Base-by-base conservation (phyloP, 2,888 invertebrate species). In the Microctonus hyperodae region DNA sequence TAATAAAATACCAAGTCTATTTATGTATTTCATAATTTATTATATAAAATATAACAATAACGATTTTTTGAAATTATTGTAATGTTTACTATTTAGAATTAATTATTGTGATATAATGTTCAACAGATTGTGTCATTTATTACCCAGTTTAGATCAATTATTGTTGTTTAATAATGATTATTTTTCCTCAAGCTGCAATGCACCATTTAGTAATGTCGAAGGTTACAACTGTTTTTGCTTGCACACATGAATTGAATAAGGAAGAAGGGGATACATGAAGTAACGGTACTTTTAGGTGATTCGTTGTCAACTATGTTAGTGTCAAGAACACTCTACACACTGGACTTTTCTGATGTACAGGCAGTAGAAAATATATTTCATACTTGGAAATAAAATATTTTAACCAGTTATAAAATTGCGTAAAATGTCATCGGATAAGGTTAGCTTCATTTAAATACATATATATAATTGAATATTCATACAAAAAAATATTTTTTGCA, bases 261-360 rank as follows among this genome's bases (percentile, higher is more conserved):
- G 37, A 44, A n/a, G n/a, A 59, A 64, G 37, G 67, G 58, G 64
- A 51, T 33, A 57, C 22, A 33, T 22, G 22, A 28, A 25, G 13
- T 51, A 78, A 78, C 77, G 78, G 78, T 78, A 78, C 76, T 76
- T 76, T 73, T 65, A 59, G 68, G 56, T 28, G 37, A 31, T 53
- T 28, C 31, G 25, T n/a, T 33, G 33, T 33, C 25, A 25, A 33
- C 20, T 33, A 55, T 33, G 31, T 25, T 3, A 31, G 31, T 55
- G 44, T 16, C 44, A 44, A 44, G 44, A 44, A n/a, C 16, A 44
- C 6, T n/a, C n/a, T n/a, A n/a, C n/a, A n/a, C 4, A 40, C 44
- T 44, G 16, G 16, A 20, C 16, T 16, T 44, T 20, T 55, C n/a
- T n/a, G n/a, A n/a, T n/a, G 11, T 5, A 55, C n/a, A 10, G 5